Evolutionary conservation across 2,888 invertebrate genomes (phyloP).

Genomic region (Prosapia bicincta): DNA sequence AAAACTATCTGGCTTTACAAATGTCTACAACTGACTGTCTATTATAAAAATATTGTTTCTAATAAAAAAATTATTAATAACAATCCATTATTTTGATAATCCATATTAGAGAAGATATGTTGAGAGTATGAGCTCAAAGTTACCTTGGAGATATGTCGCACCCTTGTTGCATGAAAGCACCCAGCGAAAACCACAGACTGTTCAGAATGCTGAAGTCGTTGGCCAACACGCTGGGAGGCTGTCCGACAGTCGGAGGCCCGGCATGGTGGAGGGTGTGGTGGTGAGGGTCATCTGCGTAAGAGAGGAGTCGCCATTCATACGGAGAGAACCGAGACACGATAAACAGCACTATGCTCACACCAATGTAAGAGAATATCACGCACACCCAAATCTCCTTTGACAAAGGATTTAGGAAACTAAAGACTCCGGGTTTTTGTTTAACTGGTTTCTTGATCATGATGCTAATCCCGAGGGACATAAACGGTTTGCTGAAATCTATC

Average conservation of each 20-base stretch:
- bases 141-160: constrained; percentile 94
- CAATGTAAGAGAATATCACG: constrained; percentile 50
- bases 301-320: constrained; percentile 90
- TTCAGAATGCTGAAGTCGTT: constrained; percentile 95
- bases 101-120: too few relatives aligned
- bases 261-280: constrained; percentile 39
- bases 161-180: constrained; percentile 98
- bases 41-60: too few relatives aligned
- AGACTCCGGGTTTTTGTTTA: constrained; percentile 89
- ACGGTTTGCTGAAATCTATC: constrained; percentile 97
- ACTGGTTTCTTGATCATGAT: constrained; percentile 92
- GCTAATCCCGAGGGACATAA: constrained; percentile 93
- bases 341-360: constrained; percentile 85
- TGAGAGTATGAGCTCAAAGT: too few relatives aligned
- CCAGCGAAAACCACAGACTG: constrained; percentile 96
- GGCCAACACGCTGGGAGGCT: constrained; percentile 57
- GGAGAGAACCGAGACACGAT: constrained; percentile 91
- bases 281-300: constrained; percentile 55
- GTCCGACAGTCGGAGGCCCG: constrained; percentile 47
- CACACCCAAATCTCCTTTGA: constrained; percentile 97
- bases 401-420: constrained; percentile 96
- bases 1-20: too few relatives aligned
- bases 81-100: too few relatives aligned
- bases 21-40: too few relatives aligned
- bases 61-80: too few relatives aligned